Evolutionary conservation across 2,888 invertebrate species (phyloP).

Genomic region (Agrenia bidenticulata): DNA sequence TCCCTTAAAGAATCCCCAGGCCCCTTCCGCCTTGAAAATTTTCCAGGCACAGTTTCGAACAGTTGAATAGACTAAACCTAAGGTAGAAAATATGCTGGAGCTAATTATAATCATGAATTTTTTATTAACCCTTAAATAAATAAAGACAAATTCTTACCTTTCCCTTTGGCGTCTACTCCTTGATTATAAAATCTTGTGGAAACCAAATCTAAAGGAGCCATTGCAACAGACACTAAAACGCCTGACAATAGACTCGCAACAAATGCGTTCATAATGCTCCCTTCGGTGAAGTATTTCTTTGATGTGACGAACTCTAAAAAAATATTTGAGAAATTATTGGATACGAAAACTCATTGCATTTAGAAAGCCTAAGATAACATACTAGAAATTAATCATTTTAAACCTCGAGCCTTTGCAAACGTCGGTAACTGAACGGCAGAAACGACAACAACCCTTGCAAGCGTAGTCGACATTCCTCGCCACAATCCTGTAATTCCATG

Average conservation of each 20-base stretch:
- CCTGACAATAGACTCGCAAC: slow-evolving; percentile 77
- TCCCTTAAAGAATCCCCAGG: slow-evolving; percentile 84
- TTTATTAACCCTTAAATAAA: not conserved
- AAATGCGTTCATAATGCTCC: slow-evolving; percentile 69
- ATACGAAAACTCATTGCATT: not conserved
- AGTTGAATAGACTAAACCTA: slow-evolving; percentile 70
- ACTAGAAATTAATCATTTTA: too few species aligned
- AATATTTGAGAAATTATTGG: not conserved
- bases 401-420: slow-evolving; percentile 62
- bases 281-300: slow-evolving; percentile 60
- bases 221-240: slow-evolving; percentile 71
- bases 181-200: slow-evolving; percentile 86
- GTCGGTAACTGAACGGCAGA: slow-evolving; percentile 81
- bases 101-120: not conserved
- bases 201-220: slow-evolving; percentile 86
- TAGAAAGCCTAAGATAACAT: too few species aligned
- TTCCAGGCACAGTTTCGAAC: slow-evolving; percentile 75
- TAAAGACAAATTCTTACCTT: slow-evolving; percentile 43
- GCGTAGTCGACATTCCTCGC: slow-evolving; percentile 73
- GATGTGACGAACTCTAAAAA: slow-evolving; percentile 35
- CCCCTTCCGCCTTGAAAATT: slow-evolving; percentile 71
- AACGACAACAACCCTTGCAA: slow-evolving; percentile 75
- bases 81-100: not conserved
- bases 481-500: slow-evolving; percentile 68
- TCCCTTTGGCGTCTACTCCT: slow-evolving; percentile 67